phyloP scores from a whole-genome alignment of 2,888 invertebrate genomes.

The Machimus atricapillus region DNA sequence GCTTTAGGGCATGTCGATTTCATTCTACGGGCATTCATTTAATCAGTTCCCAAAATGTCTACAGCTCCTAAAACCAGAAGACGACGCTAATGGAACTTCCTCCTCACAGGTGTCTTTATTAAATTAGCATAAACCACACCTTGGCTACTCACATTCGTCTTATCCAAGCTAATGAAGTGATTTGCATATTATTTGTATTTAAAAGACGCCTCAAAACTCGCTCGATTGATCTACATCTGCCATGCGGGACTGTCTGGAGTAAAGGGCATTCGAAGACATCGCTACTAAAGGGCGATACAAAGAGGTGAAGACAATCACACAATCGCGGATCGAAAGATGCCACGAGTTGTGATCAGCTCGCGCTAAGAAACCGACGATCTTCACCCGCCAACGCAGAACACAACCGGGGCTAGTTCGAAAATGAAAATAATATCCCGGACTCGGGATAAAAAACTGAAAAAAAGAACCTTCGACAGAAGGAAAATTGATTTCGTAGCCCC shows the following conservation, averaged over 20 bases:
- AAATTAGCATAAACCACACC: slow-evolving; percentile 40
- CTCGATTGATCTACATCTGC: slow-evolving; percentile 33
- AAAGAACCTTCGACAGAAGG: slow-evolving; percentile 13
- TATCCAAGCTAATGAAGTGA: slow-evolving; percentile 38
- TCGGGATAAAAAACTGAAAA: not conserved
- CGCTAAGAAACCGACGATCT: not conserved
- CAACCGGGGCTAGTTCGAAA: not conserved
- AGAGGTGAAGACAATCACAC: slow-evolving; percentile 30
- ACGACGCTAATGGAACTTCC: slow-evolving; percentile 18
- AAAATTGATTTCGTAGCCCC: slow-evolving; percentile 35
- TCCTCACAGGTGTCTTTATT: slow-evolving; percentile 31
- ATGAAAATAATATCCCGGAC: not conserved
- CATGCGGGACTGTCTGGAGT: not conserved
- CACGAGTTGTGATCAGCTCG: not conserved
- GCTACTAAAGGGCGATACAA: slow-evolving; percentile 5
- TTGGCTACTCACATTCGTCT: slow-evolving; percentile 20
- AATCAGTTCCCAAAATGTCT: not conserved
- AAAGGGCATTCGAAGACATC: not conserved
- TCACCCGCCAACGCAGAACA: slow-evolving; percentile 18
- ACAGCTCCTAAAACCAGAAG: not conserved
- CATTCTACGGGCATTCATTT: not conserved
- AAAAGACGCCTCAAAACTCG: not conserved
- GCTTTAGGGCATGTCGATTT: not conserved
- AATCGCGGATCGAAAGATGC: not conserved
- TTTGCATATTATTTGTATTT: slow-evolving; percentile 42